Evolutionary conservation across 2,113 vertebrate species (phyloP).

Genomic region (Solea solea): DNA sequence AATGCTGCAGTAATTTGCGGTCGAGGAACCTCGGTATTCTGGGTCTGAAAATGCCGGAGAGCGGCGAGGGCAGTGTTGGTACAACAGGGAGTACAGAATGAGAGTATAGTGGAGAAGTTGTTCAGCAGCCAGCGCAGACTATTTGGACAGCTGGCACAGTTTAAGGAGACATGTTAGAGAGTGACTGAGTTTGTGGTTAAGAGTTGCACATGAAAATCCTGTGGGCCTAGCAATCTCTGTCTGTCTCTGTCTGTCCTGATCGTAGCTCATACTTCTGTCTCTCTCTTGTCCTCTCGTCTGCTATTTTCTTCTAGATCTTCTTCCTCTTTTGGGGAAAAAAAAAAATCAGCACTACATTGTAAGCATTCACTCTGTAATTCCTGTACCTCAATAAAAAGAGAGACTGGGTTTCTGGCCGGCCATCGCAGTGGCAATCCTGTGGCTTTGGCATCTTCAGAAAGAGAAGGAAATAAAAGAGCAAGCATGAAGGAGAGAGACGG

Average conservation of each 20-base stretch:
- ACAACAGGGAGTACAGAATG: slow-evolving; percentile 79
- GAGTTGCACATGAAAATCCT: slow-evolving; percentile 82
- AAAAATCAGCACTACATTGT: slow-evolving; percentile 72
- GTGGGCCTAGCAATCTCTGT: slow-evolving; percentile 44
- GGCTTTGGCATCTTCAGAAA: slow-evolving; percentile 80
- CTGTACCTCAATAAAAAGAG: slow-evolving; percentile 85
- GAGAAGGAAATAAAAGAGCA: slow-evolving; percentile 24
- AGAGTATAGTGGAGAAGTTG: slow-evolving; percentile 83
- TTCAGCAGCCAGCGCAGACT: slow-evolving; percentile 76
- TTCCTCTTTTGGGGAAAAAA: slow-evolving; percentile 64
- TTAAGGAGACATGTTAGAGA: slow-evolving; percentile 77
- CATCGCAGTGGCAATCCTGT: slow-evolving; percentile 82
- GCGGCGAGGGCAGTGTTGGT: slow-evolving; percentile 76
- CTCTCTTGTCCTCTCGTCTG: neutral
- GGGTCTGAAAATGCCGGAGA: slow-evolving; percentile 63
- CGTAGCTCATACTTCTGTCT: slow-evolving; percentile 2
- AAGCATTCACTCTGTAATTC: slow-evolving; percentile 83
- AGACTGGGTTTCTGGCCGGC: slow-evolving; percentile 84
- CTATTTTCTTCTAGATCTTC: neutral
- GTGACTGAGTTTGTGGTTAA: slow-evolving; percentile 78
- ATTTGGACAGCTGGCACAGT: slow-evolving; percentile 88
- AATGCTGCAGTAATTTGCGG: slow-evolving; percentile 62
- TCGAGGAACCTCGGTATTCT: slow-evolving; percentile 58
- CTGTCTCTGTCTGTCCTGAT: slow-evolving; percentile 36
- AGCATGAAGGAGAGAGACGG: slow-evolving; percentile 8